Evolutionary conservation across 2,888 invertebrate species (phyloP).

Genomic region (Eurois occulta): DNA sequence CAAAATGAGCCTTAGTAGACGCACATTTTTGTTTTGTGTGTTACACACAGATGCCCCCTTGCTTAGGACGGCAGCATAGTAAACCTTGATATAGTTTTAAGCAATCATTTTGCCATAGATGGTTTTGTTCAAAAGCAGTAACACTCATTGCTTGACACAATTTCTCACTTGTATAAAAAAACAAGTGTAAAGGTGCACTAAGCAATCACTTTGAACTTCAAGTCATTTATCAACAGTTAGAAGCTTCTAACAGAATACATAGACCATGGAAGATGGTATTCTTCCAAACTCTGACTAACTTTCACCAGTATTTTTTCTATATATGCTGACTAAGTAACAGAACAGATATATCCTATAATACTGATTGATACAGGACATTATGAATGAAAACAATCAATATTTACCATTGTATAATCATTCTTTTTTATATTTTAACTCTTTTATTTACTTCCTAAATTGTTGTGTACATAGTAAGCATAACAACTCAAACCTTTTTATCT

Average conservation of each 20-base stretch:
- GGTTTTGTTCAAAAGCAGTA: neutral
- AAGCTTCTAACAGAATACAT: too few relatives aligned
- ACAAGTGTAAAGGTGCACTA: neutral
- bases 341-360: neutral
- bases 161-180: neutral
- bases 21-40: neutral
- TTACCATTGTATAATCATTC: constrained; percentile 8
- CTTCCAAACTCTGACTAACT: neutral
- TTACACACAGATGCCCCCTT: neutral
- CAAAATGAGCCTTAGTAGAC: neutral
- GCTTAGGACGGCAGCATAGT: neutral
- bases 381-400: constrained; percentile 27
- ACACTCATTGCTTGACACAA: neutral
- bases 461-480: constrained; percentile 25
- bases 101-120: neutral
- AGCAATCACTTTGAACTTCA: neutral
- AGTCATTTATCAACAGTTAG: neutral
- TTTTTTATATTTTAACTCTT: constrained; percentile 17
- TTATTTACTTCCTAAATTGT: constrained; percentile 43
- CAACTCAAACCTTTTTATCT: constrained; percentile 23
- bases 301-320: neutral
- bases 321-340: neutral
- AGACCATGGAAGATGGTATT: too few relatives aligned
- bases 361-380: neutral
- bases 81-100: neutral